phyloP scores from a whole-genome alignment of 2,797 vertebrate genomes.

The Myotis vivesi region DNA sequence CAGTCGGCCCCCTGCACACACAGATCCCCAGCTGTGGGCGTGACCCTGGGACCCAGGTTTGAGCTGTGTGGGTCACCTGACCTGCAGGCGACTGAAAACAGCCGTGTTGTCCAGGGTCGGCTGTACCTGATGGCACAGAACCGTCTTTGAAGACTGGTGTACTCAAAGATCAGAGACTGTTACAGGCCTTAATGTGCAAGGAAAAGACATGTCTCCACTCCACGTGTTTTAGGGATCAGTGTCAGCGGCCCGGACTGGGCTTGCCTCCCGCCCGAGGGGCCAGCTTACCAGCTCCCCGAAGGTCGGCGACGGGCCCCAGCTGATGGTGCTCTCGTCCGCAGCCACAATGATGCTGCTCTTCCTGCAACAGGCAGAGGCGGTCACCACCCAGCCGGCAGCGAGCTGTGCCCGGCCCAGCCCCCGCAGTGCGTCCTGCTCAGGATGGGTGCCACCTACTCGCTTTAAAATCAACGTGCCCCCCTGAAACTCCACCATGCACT shows the following conservation, averaged over 20 bases:
- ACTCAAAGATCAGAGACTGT: fast-evolving
- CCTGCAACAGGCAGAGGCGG: conserved; percentile 77
- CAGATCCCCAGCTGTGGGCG: not conserved
- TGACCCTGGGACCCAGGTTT: not conserved
- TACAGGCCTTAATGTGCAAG: fast-evolving
- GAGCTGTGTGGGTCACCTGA: not conserved
- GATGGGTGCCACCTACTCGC: no score
- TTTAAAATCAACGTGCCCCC: no score
- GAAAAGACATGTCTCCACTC: fast-evolving
- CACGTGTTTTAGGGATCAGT: fast-evolving
- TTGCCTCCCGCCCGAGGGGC: fast-evolving
- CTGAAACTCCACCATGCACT: fast-evolving
- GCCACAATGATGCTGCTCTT: conserved; percentile 97
- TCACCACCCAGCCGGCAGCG: fast-evolving
- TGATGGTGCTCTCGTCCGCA: conserved; percentile 97
- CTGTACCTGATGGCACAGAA: not conserved
- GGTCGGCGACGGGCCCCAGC: conserved; percentile 96
- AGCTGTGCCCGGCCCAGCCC: not conserved
- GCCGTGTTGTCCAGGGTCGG: not conserved
- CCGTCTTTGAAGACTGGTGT: fast-evolving
- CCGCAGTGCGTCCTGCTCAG: fast-evolving
- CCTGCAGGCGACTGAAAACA: not conserved
- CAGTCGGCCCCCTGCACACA: not conserved
- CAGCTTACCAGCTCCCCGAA: conserved; percentile 94
- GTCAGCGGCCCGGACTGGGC: fast-evolving